Evolutionary conservation across 2,113 vertebrate genomes (phyloP).

Genomic region (Chloroceryle aenea): DNA sequence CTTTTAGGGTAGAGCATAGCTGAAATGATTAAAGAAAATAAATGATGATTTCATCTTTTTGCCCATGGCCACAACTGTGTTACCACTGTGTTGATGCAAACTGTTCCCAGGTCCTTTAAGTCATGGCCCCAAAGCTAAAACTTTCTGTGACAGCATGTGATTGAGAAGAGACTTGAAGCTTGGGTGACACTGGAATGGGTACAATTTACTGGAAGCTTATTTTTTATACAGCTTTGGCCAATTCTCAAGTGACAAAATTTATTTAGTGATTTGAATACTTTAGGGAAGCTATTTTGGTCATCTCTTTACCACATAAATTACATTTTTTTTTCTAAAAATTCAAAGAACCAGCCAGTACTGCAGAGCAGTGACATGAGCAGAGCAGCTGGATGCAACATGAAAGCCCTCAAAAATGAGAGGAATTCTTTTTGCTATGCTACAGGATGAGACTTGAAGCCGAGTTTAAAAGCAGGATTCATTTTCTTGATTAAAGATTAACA

Average conservation of each 20-base stretch:
- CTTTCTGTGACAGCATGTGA: neutral
- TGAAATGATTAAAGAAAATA: neutral
- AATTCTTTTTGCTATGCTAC: neutral
- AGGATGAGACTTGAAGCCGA: neutral
- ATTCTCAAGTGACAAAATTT: neutral
- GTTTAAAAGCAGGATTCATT: neutral
- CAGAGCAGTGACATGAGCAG: neutral
- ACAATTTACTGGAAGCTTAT: neutral
- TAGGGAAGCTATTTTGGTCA: neutral
- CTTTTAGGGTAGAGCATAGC: neutral
- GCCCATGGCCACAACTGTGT: neutral
- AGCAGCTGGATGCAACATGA: neutral
- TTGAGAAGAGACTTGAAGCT: neutral
- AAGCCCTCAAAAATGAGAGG: neutral
- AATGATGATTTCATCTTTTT: neutral
- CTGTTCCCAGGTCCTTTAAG: neutral
- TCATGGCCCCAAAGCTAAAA: neutral
- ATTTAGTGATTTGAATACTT: neutral
- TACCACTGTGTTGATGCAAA: neutral
- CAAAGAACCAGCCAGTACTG: neutral
- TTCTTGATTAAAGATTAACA: slow-evolving; percentile 22
- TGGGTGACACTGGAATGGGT: neutral
- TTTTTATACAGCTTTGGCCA: neutral
- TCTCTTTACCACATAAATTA: neutral
- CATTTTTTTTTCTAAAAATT: neutral